Base-by-base conservation (phyloP, 2,113 vertebrate species). In the Scopus umbretta region DNA sequence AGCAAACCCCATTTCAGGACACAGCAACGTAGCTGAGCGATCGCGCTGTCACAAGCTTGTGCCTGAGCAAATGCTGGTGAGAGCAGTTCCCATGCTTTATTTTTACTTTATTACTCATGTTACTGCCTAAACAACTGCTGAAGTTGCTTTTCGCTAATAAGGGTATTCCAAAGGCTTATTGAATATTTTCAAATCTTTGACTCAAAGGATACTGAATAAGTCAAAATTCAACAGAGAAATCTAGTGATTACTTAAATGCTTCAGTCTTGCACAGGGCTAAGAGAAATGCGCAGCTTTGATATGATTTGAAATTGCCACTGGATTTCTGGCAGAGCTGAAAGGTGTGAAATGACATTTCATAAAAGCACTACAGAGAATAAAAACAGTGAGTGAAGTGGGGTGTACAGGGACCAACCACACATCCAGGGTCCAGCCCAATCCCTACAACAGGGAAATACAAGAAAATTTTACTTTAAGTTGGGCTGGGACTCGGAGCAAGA, bases 21-120 rank as follows among this genome's bases (percentile, higher is more conserved):
- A 80, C 0, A 1, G 55, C 15, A 42, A 16, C 3, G 17, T n/a
- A 88, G 42, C 58, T n/a, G 36, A 79, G 17, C 9, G 7, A 59
- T 17, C 5, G 1, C 30, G 20, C 52, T 85, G 47, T 52, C 47
- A 40, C 0, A 0, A 65, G 34, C 27, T 43, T 53, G n/a, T 70
- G 49, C 5, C 78, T 38, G 53, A 72, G 27, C 67, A 94, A 78
- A 83, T 27, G 6, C 61, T 43, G 55, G 14, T 36, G 52, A 80
- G 43, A 72, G 47, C 16, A 12, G 38, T n/a, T 68, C 79, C 38
- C 23, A 23, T 49, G 59, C 47, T 88, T 88, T 92, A 62, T 55
- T 88, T 94, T 88, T 26, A 50, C 36, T 88, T 92, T 16, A 67
- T 75, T 90, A 71, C 34, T 90, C 55, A 67, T 18, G 32, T 52